phyloP scores from a whole-genome alignment of 2,797 vertebrate species.

The Argyrosomus regius region DNA sequence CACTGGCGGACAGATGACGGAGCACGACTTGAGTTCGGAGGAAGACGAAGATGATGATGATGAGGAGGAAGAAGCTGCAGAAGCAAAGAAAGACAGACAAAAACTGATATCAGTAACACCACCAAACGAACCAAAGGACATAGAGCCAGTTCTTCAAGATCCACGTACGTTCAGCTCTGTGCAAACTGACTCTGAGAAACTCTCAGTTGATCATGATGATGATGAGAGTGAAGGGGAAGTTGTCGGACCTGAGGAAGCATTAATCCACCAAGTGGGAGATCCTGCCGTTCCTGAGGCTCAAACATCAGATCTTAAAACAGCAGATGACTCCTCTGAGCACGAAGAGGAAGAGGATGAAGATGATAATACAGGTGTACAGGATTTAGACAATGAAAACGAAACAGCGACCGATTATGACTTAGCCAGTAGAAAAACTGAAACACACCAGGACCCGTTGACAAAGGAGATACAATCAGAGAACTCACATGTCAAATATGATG shows the following conservation, averaged over 20 bases:
- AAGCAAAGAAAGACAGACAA: constrained; percentile 22
- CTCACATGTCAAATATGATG: constrained; percentile 27
- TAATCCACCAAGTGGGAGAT: no score
- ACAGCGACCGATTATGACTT: constrained; percentile 8
- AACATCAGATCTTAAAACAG: constrained; percentile 21
- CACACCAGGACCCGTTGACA: background rate
- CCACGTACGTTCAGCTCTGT: background rate
- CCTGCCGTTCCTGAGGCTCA: constrained; percentile 12
- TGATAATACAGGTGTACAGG: constrained; percentile 11
- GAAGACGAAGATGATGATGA: constrained; percentile 66
- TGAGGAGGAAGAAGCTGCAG: constrained; percentile 17
- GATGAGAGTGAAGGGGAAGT: constrained; percentile 22
- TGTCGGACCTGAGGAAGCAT: constrained; percentile 13
- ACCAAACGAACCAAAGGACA: constrained; percentile 44
- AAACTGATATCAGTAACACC: constrained; percentile 34
- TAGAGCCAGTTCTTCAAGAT: constrained; percentile 18
- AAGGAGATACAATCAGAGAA: constrained; percentile 12
- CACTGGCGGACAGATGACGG: constrained; percentile 71
- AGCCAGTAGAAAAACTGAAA: background rate
- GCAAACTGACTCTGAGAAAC: constrained; percentile 12
- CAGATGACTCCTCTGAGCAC: constrained; percentile 30
- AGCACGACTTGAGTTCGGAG: constrained; percentile 62
- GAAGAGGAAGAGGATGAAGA: constrained; percentile 25
- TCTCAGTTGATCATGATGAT: constrained; percentile 25
- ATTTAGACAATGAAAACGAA: constrained; percentile 42